A percentile compares a stretch with the other conserved stretches of the same genome.
These are phyloP conservation scores for Ricordea florida DNA, from an alignment of 92 coral and sea anemone genomes.

Conservation along the genomic window DNA sequence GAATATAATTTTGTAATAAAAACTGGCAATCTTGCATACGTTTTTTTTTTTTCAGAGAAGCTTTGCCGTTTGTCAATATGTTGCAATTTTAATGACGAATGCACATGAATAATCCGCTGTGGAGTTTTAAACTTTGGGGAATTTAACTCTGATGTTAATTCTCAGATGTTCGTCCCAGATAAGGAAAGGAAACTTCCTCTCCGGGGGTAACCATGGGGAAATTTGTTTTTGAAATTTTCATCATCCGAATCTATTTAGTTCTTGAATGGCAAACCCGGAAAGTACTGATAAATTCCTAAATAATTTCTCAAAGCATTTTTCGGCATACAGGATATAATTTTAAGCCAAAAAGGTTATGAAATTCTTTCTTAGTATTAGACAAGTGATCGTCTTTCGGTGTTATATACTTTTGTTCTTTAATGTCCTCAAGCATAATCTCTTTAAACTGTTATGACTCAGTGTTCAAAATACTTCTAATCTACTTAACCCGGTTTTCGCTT, in stretches of 20 bases:
- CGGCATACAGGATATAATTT: slow-evolving; percentile 10
- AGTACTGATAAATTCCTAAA: background rate
- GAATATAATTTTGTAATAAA: background rate
- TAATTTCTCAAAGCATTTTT: slow-evolving; percentile 30
- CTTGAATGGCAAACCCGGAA: background rate
- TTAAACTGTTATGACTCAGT: slow-evolving; percentile 22
- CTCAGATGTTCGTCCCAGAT: slow-evolving; percentile 43
- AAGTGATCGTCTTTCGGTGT: slow-evolving; percentile 12
- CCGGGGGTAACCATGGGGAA: background rate
- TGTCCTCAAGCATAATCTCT: slow-evolving; percentile 23
- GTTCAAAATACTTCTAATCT: slow-evolving; percentile 32
- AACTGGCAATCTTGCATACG: background rate
- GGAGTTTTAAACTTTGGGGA: background rate
- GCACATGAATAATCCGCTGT: background rate
- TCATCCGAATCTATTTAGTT: background rate
- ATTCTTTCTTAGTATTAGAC: slow-evolving; percentile 21
- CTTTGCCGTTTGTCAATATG: background rate
- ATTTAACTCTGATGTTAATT: slow-evolving; percentile 17
- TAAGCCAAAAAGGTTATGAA: slow-evolving; percentile 11
- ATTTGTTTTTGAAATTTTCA: no score
- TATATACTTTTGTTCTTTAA: slow-evolving; percentile 32
- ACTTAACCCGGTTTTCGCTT: background rate
- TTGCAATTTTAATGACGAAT: background rate
- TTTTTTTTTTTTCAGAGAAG: slow-evolving; percentile 12
- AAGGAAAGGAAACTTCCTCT: background rate